Conservation (phyloP, 1,140 invertebrate genomes). For the Drosophila azteca region DNA sequence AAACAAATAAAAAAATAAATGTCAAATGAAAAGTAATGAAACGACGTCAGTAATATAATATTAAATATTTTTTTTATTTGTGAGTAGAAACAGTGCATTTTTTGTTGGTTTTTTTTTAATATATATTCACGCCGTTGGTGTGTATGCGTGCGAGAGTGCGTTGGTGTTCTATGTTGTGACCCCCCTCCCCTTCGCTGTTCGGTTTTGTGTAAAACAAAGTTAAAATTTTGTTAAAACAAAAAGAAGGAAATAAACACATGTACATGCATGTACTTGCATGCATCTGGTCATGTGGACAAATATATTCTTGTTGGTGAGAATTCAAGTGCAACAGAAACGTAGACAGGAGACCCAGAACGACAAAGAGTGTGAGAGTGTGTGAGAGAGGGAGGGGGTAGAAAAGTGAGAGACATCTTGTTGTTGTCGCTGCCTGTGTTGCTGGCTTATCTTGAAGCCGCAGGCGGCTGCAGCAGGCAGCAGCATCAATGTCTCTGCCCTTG, state of each 20-base stretch:
- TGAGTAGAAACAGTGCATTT: background rate
- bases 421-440: background rate
- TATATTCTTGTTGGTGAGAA: constrained; percentile 5
- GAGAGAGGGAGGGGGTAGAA: too few species aligned
- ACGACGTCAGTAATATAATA: background rate
- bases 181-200: background rate
- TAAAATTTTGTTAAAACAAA: constrained; percentile 17
- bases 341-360: background rate
- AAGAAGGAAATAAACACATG: constrained; percentile 9
- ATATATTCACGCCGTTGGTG: too few species aligned
- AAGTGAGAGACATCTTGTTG: background rate
- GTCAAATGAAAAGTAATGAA: constrained; percentile 3
- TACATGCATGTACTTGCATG: background rate
- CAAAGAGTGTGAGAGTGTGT: too few species aligned
- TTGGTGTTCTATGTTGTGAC: constrained; percentile 19
- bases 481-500: background rate
- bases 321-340: constrained; percentile 2
- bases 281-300: background rate
- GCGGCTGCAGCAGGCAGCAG: background rate
- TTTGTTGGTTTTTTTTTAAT: constrained; percentile 2
- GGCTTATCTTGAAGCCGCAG: background rate
- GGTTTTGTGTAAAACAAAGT: constrained; percentile 16
- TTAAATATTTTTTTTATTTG: constrained; percentile 12
- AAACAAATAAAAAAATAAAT: too few species aligned
- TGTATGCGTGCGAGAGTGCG: constrained; percentile 6